phyloP scores from a whole-genome alignment of 2,888 invertebrate genomes.

The Eubasilissa splendida region DNA sequence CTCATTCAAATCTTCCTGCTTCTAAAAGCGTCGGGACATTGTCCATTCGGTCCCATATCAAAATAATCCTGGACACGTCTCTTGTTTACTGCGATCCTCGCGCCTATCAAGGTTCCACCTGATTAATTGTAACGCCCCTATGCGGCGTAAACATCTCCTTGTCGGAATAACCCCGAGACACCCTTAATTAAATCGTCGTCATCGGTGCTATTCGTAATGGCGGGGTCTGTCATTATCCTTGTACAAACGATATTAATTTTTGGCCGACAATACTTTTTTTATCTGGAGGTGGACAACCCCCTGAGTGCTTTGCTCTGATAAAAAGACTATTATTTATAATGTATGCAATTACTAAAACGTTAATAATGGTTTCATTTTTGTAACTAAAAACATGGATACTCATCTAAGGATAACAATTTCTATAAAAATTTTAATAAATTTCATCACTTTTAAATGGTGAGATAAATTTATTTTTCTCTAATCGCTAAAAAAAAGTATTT shows the following conservation, averaged over 20 bases:
- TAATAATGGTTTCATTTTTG: too few relatives aligned
- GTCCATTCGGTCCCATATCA: conserved; percentile 49
- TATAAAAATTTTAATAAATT: too few relatives aligned
- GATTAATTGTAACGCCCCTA: conserved; percentile 56
- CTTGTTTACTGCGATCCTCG: conserved; percentile 52
- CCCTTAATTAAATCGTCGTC: conserved; percentile 56
- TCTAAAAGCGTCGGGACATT: background rate
- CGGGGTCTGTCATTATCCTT: conserved; percentile 39
- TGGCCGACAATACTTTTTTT: conserved; percentile 4
- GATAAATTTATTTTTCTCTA: too few relatives aligned
- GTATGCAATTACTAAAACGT: background rate
- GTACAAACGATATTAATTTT: conserved; percentile 59
- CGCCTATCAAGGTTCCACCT: conserved; percentile 51
- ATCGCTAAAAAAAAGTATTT: too few relatives aligned
- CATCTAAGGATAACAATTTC: too few relatives aligned
- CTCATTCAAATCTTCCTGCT: background rate
- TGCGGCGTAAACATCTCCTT: conserved; percentile 54
- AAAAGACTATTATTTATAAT: too few relatives aligned
- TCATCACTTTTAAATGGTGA: too few relatives aligned
- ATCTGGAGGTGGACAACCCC: background rate
- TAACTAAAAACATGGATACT: too few relatives aligned
- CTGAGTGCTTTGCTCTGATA: too few relatives aligned
- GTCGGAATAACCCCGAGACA: conserved; percentile 52
- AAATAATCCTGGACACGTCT: conserved; percentile 58
- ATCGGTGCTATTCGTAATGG: conserved; percentile 49